Conservation (phyloP, 2,797 vertebrate genomes). For the Pagetopsis macropterus region DNA sequence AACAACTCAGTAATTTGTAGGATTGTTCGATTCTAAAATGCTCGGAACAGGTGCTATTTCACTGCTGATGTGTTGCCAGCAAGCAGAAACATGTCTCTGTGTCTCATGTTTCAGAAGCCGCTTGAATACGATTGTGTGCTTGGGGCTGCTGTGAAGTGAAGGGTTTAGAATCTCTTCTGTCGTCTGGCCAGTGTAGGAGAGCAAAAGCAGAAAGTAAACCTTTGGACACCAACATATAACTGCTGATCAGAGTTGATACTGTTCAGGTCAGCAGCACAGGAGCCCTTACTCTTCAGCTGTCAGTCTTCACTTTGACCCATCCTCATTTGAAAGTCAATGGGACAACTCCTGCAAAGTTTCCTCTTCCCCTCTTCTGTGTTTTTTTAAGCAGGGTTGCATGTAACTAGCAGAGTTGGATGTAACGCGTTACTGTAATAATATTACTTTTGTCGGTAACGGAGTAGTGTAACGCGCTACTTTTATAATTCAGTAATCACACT, state of each 20-base stretch:
- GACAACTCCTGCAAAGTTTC: conserved; percentile 5
- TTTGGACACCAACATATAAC: neutral
- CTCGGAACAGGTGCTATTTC: conserved; percentile 40
- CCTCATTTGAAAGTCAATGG: conserved; percentile 37
- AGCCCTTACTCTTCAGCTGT: conserved; percentile 15
- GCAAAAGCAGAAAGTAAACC: neutral
- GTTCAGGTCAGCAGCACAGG: conserved; percentile 4
- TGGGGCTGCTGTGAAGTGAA: neutral
- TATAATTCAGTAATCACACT: too few relatives aligned
- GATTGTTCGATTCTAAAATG: conserved; percentile 53
- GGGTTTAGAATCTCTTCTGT: conserved; percentile 3
- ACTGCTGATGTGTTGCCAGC: conserved; percentile 36
- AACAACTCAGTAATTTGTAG: conserved; percentile 55
- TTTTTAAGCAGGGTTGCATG: conserved; percentile 33
- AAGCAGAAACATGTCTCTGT: neutral
- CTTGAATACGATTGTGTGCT: conserved; percentile 10
- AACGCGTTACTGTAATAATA: too few relatives aligned
- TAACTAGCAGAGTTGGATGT: conserved; percentile 39
- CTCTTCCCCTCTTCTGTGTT: neutral
- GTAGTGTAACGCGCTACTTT: too few relatives aligned
- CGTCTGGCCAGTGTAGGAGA: neutral
- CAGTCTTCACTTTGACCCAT: conserved; percentile 33
- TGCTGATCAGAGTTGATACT: conserved; percentile 22
- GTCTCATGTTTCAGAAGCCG: neutral
- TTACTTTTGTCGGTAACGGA: too few relatives aligned